Conservation (phyloP, 2,888 invertebrate genomes). For the Diaphora mendica region DNA sequence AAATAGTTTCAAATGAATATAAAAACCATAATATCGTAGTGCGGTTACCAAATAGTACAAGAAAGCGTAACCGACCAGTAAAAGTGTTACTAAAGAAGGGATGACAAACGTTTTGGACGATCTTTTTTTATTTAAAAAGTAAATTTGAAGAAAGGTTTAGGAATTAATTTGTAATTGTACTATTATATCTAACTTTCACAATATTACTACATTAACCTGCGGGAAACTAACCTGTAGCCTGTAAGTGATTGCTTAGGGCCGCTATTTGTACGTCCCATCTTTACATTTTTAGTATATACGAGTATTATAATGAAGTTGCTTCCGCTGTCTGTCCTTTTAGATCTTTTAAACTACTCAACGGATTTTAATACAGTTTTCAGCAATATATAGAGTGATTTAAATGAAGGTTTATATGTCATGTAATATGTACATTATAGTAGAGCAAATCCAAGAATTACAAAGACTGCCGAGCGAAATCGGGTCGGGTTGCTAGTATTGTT, state of each 20-base stretch:
- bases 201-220: not conserved
- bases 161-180: not conserved
- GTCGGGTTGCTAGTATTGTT: too few relatives aligned
- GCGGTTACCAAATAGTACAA: slow-evolving; percentile 47
- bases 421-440: too few relatives aligned
- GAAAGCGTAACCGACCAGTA: slow-evolving; percentile 74
- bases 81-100: slow-evolving; percentile 66
- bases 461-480: too few relatives aligned
- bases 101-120: slow-evolving; percentile 8
- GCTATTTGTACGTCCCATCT: not conserved
- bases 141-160: not conserved
- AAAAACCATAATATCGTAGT: slow-evolving; percentile 18
- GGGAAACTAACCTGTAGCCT: not conserved
- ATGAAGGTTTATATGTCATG: too few relatives aligned
- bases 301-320: too few relatives aligned
- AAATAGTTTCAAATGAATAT: slow-evolving; percentile 18
- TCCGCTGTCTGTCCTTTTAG: too few relatives aligned
- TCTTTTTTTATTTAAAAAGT: slow-evolving; percentile 26
- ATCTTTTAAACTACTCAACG: too few relatives aligned
- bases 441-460: too few relatives aligned
- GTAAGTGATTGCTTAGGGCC: not conserved
- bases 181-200: not conserved
- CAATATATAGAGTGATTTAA: too few relatives aligned
- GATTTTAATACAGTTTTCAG: too few relatives aligned
- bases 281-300: too few relatives aligned